Evolutionary conservation across 2,113 vertebrate genomes (phyloP).

Genomic region (Apus apus): DNA sequence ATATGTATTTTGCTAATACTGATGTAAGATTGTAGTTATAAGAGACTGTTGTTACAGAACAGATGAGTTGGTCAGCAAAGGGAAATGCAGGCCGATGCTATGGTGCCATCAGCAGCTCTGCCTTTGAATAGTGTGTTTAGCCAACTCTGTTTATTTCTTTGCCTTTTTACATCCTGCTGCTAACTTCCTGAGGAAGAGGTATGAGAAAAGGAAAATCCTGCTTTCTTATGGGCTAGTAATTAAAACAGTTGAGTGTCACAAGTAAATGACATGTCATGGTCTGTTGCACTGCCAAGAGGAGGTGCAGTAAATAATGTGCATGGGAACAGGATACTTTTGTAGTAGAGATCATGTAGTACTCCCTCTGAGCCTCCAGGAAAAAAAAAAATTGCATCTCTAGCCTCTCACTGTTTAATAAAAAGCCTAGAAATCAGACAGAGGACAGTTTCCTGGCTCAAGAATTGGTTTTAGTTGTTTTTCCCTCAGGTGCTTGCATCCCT

Average conservation of each 20-base stretch:
- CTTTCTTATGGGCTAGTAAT: background rate
- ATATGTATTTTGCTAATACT: background rate
- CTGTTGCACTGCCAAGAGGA: background rate
- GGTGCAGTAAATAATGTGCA: background rate
- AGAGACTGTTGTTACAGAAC: fast-evolving
- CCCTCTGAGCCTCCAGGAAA: background rate
- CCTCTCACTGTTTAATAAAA: background rate
- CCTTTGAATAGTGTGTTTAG: background rate
- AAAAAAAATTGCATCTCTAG: background rate
- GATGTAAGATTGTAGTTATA: background rate
- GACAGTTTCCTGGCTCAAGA: background rate
- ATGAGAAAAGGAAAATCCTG: background rate
- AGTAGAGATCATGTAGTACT: background rate
- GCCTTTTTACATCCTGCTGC: background rate
- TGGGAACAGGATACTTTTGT: background rate
- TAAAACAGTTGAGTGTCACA: background rate
- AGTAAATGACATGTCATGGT: background rate
- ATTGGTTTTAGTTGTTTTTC: background rate
- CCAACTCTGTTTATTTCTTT: background rate
- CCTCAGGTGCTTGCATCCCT: constrained; percentile 60
- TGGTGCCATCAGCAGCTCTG: background rate
- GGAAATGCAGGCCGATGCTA: background rate
- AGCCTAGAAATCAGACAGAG: background rate
- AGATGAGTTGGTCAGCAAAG: fast-evolving
- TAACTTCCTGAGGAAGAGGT: background rate